Evolutionary conservation across 2,888 invertebrate genomes (phyloP).

Genomic region (Pardosa pseudoannulata): DNA sequence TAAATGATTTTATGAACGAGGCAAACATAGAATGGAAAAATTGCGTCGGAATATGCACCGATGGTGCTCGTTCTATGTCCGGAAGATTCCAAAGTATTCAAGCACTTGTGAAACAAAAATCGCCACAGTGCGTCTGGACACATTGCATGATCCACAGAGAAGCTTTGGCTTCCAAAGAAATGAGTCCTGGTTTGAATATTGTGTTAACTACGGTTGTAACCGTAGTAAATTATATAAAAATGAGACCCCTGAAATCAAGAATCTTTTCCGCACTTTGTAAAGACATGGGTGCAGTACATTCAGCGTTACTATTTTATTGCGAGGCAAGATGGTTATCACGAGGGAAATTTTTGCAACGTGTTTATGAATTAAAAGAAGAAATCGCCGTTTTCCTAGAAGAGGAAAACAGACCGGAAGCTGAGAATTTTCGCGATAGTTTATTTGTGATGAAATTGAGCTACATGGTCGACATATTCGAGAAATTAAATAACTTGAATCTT

Average conservation of each 20-base stretch:
- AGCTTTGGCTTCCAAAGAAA: neutral
- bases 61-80: too few relatives aligned
- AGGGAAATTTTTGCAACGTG: neutral
- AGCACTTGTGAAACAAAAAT: conserved; percentile 33
- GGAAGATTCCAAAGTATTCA: conserved; percentile 45
- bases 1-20: too few relatives aligned
- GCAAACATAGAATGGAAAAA: too few relatives aligned
- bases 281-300: neutral
- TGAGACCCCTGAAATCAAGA: conserved; percentile 1
- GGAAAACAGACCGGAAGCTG: conserved; percentile 44
- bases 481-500: conserved; percentile 49
- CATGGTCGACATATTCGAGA: conserved; percentile 57
- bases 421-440: conserved; percentile 58
- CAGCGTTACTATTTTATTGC: conserved; percentile 16
- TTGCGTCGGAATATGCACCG: too few relatives aligned
- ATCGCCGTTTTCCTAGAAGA: conserved; percentile 41
- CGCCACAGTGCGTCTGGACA: neutral
- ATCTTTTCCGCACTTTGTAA: conserved; percentile 7
- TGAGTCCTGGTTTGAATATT: neutral
- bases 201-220: neutral
- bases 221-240: conserved; percentile 2
- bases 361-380: conserved; percentile 14
- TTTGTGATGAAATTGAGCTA: conserved; percentile 55
- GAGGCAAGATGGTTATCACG: conserved; percentile 10
- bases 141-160: conserved; percentile 1